phyloP scores from a whole-genome alignment of 1,140 invertebrate genomes.

The Drosophila asahinai region DNA sequence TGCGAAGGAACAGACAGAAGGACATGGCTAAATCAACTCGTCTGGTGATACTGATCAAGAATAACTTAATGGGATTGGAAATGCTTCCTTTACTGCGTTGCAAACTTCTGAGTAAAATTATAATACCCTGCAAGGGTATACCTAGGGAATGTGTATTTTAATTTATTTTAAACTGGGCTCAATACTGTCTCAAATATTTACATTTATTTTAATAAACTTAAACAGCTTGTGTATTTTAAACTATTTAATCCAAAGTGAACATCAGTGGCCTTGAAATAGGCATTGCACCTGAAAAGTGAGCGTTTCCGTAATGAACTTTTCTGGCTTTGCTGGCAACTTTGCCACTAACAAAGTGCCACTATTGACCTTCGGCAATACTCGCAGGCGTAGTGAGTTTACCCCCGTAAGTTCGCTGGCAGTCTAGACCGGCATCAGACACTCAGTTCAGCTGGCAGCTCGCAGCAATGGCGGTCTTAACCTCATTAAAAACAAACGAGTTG shows the following conservation, averaged over 20 bases:
- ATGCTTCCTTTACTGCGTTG: too few relatives aligned
- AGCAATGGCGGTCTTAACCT: constrained; percentile 76
- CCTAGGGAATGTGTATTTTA: too few relatives aligned
- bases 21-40: too few relatives aligned
- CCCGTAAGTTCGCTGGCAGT: constrained; percentile 49
- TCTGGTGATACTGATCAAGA: too few relatives aligned
- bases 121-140: too few relatives aligned
- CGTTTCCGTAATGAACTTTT: constrained; percentile 28
- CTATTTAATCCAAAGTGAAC: neutral
- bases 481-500: constrained; percentile 69
- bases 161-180: too few relatives aligned
- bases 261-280: constrained; percentile 4
- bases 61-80: too few relatives aligned
- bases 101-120: too few relatives aligned
- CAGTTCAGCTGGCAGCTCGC: constrained; percentile 30
- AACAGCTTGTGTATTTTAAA: too few relatives aligned
- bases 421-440: constrained; percentile 72
- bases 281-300: constrained; percentile 30
- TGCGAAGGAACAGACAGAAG: too few relatives aligned
- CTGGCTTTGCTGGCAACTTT: constrained; percentile 34
- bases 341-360: constrained; percentile 40
- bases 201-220: too few relatives aligned
- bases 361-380: constrained; percentile 65
- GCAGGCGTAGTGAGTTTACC: constrained; percentile 32
- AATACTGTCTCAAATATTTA: too few relatives aligned